Evolutionary conservation across 1,140 invertebrate genomes (phyloP).

Genomic region (Drosophila azteca): DNA sequence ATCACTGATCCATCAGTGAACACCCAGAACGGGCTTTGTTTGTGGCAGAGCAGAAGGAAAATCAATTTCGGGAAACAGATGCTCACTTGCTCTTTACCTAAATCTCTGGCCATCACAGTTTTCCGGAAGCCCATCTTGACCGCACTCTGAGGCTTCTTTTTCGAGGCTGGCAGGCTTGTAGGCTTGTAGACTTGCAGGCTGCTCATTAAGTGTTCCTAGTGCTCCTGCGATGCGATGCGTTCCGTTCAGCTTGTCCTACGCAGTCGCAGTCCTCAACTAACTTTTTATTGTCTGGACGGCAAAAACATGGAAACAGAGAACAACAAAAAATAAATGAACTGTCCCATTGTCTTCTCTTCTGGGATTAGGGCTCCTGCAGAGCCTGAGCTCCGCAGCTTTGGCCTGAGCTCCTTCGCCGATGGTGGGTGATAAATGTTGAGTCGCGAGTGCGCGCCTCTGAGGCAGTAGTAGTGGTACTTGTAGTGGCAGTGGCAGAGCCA

Average conservation of each 20-base stretch:
- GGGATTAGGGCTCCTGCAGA: conserved; percentile 45
- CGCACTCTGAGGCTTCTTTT: conserved; percentile 28
- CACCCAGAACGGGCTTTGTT: too few species aligned
- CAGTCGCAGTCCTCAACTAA: conserved; percentile 43
- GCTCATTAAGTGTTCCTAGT: conserved; percentile 33
- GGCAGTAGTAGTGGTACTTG: conserved; percentile 32
- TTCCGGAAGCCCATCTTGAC: conserved; percentile 38
- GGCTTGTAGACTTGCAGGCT: not conserved
- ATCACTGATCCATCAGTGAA: too few species aligned
- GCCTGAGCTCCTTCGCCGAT: conserved; percentile 47
- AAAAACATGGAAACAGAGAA: conserved; percentile 11
- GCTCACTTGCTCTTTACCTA: conserved; percentile 14
- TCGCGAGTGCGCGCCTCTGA: too few species aligned
- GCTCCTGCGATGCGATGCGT: conserved; percentile 21
- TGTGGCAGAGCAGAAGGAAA: too few species aligned
- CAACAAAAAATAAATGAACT: conserved; percentile 44
- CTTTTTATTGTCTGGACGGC: conserved; percentile 45
- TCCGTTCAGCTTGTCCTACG: conserved; percentile 38
- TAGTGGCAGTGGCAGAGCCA: conserved; percentile 46
- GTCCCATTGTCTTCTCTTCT: conserved; percentile 41
- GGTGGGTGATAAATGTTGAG: conserved; percentile 80
- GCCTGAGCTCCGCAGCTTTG: not conserved
- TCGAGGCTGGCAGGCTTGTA: not conserved
- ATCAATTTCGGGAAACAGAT: not conserved
- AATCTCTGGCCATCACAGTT: conserved; percentile 1